Evolutionary conservation across 2,888 invertebrate species (phyloP), one percentile per base, ranked within the genome.

Genomic region (Drosophila rellima): DNA sequence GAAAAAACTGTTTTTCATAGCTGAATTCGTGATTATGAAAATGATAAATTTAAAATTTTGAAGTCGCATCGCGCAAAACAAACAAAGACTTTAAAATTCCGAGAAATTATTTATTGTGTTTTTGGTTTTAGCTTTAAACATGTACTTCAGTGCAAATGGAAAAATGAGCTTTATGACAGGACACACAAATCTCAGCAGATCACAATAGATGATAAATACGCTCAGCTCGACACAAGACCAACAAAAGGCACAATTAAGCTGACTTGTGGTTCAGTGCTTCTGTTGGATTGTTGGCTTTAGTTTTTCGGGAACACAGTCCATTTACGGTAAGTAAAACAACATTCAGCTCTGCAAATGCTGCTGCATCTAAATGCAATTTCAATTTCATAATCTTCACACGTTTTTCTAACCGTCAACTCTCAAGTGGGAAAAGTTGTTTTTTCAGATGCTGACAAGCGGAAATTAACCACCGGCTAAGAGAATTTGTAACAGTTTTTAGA

Each of bases 341-440:
- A n/a, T 47, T 26, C 44, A 37, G 54, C 78, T 35, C 29, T 23
- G 18, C 47, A 71, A 61, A 44, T 52, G 51, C 39, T 17, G 60
- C 55, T 44, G 54, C 64, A 77, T 65, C 52, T 70, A 82, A 79
- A 74, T 79, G 80, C 79, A 67, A 65, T 88, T 88, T 82, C 70
- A 67, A 65, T 88, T 88, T 82, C 86, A 88, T 85, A 85, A 77
- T 85, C 66, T 82, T 82, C 82, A 88, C 82, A 82, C 82, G 82
- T 88, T 82, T 82, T 82, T 82, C 69, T 26, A 73, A 33, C 17
- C 55, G 64, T 67, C 67, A 40, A 60, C 57, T 71, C 67, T 77
- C 35, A 60, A 72, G 68, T 66, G 61, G 70, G 59, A 78, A 64
- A 64, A 68, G 63, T 69, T 65, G 74, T 62, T 65, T 62, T 65